Evolutionary conservation across 2,113 vertebrate species (phyloP).

Genomic region (Oreochromis spilurus): DNA sequence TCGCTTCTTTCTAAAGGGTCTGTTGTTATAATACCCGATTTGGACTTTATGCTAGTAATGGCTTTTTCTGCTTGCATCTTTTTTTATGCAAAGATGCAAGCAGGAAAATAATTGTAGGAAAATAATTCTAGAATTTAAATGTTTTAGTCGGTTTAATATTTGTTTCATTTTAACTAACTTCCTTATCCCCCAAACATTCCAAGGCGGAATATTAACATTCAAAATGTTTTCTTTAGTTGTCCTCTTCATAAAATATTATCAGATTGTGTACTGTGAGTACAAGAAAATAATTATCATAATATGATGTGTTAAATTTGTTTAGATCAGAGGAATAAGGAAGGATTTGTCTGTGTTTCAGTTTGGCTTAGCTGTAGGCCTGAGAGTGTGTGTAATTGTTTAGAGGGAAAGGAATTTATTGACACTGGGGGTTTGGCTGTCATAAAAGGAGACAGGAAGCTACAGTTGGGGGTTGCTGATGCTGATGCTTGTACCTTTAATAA

Average conservation of each 20-base stretch:
- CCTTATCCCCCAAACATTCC: not conserved
- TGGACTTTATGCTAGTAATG: not conserved
- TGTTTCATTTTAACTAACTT: not conserved
- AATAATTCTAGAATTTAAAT: not conserved
- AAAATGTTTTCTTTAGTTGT: not conserved
- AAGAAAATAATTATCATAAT: no score
- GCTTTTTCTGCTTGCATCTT: not conserved
- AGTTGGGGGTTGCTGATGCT: no score
- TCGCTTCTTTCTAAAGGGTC: not conserved
- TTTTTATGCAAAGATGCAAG: not conserved
- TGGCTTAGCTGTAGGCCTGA: no score
- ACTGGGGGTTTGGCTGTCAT: no score
- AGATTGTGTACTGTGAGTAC: not conserved
- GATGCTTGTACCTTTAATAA: no score
- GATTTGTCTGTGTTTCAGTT: no score
- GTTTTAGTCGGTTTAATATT: not conserved
- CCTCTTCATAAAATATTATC: not conserved
- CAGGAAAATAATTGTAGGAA: not conserved
- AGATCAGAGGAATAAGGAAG: no score
- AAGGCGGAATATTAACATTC: not conserved
- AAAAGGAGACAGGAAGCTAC: no score
- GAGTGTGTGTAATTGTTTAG: no score
- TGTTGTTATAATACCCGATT: not conserved
- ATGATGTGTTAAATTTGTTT: no score
- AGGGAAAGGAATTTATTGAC: no score